phyloP scores from a whole-genome alignment of 2,797 vertebrate genomes.

The Furcifer pardalis region DNA sequence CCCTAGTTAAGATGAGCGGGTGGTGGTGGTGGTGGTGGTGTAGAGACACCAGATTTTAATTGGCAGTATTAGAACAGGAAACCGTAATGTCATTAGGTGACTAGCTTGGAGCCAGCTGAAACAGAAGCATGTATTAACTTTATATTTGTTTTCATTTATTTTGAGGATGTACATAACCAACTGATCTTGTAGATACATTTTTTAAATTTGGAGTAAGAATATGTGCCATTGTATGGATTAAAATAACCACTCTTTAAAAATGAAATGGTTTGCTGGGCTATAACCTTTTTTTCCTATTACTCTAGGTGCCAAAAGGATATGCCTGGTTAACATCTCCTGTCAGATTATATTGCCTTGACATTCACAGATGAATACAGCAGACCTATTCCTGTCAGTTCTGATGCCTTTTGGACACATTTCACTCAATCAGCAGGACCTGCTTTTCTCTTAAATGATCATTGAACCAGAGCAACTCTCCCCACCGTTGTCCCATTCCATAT shows the following conservation, averaged over 20 bases:
- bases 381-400: slow-evolving; percentile 73
- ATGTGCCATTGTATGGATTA: slow-evolving; percentile 29
- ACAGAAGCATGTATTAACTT: neutral
- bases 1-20: slow-evolving; percentile 1
- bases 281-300: slow-evolving; percentile 59
- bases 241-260: slow-evolving; percentile 11
- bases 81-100: slow-evolving; percentile 19
- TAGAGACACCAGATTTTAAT: slow-evolving; percentile 12
- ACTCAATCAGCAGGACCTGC: slow-evolving; percentile 71
- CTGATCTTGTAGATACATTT: slow-evolving; percentile 25
- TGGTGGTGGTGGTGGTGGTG: no score
- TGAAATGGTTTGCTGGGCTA: slow-evolving; percentile 28
- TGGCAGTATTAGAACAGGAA: slow-evolving; percentile 34
- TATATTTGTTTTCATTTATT: slow-evolving; percentile 10
- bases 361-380: slow-evolving; percentile 69
- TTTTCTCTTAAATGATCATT: slow-evolving; percentile 71
- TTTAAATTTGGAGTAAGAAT: slow-evolving; percentile 29
- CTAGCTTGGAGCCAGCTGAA: neutral
- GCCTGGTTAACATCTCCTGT: slow-evolving; percentile 69
- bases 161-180: slow-evolving; percentile 34
- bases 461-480: slow-evolving; percentile 39
- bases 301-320: slow-evolving; percentile 61
- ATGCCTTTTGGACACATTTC: slow-evolving; percentile 74
- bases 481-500: slow-evolving; percentile 21
- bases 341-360: slow-evolving; percentile 65